Percentiles rank a stretch among this genome's conserved stretches.
phyloP scores from a whole-genome alignment of 2,797 vertebrate species.

The Propithecus perrieri region DNA sequence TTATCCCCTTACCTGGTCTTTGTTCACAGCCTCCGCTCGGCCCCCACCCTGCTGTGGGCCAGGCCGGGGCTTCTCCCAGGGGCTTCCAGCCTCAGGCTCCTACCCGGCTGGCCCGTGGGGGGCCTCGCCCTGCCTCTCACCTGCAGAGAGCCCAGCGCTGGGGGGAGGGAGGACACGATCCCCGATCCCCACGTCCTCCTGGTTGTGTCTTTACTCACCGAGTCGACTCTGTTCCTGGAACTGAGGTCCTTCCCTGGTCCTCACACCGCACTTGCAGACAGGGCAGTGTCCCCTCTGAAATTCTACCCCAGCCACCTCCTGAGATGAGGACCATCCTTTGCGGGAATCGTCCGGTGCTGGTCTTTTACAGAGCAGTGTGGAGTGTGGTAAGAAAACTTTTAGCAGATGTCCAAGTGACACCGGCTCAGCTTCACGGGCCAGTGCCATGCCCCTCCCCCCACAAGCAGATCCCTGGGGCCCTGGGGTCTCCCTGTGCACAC shows the following conservation, averaged over 20 bases:
- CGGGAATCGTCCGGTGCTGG: neutral
- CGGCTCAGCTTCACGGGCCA: accelerated
- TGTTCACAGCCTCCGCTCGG: constrained; percentile 40
- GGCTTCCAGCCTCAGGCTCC: neutral
- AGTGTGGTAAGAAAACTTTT: neutral
- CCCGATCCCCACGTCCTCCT: neutral
- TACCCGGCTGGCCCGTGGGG: neutral
- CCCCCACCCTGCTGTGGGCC: neutral
- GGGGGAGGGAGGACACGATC: too few relatives aligned
- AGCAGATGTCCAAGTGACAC: accelerated
- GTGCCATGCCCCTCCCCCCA: neutral
- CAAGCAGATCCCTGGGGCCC: neutral
- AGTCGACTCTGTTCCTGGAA: neutral
- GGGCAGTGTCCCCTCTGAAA: neutral
- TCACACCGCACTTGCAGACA: neutral
- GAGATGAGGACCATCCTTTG: neutral
- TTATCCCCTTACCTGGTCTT: constrained; percentile 78
- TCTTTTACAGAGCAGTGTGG: neutral
- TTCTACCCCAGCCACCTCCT: neutral
- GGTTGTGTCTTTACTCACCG: accelerated
- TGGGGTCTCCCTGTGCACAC: neutral
- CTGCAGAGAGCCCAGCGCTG: neutral
- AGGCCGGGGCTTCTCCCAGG: neutral
- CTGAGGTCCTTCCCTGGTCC: neutral
- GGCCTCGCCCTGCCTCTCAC: neutral